These are phyloP conservation scores for Hetaerina americana DNA, from an alignment of 1,140 invertebrate genomes.

Conservation along the genomic window DNA sequence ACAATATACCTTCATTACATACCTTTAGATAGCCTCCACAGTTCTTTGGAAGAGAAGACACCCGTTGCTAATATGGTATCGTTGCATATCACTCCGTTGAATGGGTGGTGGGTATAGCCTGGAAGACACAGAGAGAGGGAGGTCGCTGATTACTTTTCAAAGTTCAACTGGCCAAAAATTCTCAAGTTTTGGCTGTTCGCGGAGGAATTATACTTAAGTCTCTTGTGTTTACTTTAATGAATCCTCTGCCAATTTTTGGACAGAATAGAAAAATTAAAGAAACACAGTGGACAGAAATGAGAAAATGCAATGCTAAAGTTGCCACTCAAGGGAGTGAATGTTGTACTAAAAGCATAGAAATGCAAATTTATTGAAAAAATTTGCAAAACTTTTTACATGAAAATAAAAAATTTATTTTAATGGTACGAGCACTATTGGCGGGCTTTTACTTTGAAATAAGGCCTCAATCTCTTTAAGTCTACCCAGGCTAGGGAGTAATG, in stretches of 20 bases:
- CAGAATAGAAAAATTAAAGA: not conserved
- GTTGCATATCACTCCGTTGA: constrained; percentile 95
- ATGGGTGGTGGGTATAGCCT: constrained; percentile 91
- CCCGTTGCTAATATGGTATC: constrained; percentile 96
- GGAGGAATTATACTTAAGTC: not conserved
- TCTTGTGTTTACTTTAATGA: not conserved
- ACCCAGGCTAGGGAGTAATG: not conserved
- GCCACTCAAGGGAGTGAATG: too few relatives aligned
- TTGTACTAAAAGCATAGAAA: too few relatives aligned
- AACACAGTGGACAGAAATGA: too few relatives aligned
- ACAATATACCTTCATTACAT: constrained; percentile 24
- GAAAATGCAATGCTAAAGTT: too few relatives aligned
- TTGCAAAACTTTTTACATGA: too few relatives aligned
- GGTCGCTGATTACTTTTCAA: constrained; percentile 5
- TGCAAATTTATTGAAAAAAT: too few relatives aligned
- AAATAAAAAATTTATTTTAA: too few relatives aligned
- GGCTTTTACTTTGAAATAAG: not conserved
- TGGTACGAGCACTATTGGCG: too few relatives aligned
- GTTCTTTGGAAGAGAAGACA: constrained; percentile 95
- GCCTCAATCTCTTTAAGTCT: not conserved
- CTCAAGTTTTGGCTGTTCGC: not conserved
- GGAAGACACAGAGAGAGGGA: constrained; percentile 30
- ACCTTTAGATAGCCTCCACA: constrained; percentile 95
- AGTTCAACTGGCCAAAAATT: not conserved
- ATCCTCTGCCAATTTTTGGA: not conserved